phyloP scores from a whole-genome alignment of 2,888 invertebrate genomes.

The Leucoptera coffeella region DNA sequence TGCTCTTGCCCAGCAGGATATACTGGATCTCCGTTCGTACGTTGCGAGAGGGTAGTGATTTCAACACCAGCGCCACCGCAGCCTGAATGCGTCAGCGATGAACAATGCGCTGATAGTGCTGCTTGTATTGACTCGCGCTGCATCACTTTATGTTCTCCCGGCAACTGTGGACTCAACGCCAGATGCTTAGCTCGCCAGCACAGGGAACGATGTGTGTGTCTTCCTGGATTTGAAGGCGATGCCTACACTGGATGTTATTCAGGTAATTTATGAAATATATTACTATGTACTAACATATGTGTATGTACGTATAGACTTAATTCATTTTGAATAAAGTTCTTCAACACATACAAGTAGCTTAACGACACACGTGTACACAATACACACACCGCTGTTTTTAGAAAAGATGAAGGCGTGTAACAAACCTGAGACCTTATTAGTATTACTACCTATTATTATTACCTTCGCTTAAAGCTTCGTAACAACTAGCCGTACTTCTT shows the following conservation, averaged over 20 bases:
- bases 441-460: no score
- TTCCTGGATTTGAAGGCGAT: constrained; percentile 78
- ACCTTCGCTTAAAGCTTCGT: no score
- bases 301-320: no score
- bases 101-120: constrained; percentile 76
- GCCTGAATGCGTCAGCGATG: constrained; percentile 71
- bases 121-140: constrained; percentile 75
- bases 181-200: constrained; percentile 74
- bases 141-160: constrained; percentile 66
- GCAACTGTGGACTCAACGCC: constrained; percentile 71
- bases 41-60: constrained; percentile 50
- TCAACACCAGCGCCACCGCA: constrained; percentile 39
- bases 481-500: no score
- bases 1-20: constrained; percentile 78
- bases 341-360: no score
- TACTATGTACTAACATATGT: no score
- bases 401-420: no score
- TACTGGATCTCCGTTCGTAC: constrained; percentile 70
- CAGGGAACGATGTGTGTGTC: constrained; percentile 75
- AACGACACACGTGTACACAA: no score
- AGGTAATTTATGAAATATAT: no score
- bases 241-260: constrained; percentile 72
- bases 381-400: no score
- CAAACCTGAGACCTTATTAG: no score
- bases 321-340: no score